Evolutionary conservation across 2,888 invertebrate species (phyloP), one percentile per base, ranked within the genome.

Genomic region (Hemaris fuciformis): DNA sequence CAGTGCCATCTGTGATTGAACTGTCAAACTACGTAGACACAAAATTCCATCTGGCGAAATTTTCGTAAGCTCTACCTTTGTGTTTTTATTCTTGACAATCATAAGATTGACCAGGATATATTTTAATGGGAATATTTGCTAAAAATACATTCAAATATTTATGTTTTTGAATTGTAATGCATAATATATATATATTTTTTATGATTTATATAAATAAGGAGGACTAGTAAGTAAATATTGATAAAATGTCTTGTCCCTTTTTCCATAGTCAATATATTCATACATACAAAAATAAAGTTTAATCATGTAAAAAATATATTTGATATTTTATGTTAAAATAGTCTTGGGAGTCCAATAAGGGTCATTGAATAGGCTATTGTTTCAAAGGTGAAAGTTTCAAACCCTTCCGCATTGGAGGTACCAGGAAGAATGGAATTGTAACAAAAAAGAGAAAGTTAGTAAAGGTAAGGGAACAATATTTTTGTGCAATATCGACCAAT

Each of bases 391-490:
- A 91, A 91, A 91, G 90, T 89, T 83, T 61, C 67, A 75, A 85
- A 84, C 86, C 86, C 89, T 89, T 90, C 89, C 88, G 87, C 79
- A 73, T 87, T 84, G 69, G 77, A 85, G 82, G 85, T 87, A 80
- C 83, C 83, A 88, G 87, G 85, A 88, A 89, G 84, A 87, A 79
- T 80, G 69, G 70, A 89, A 89, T 80, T 90, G 85, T 83, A 91
- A 89, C 89, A 91, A 90, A 91, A 91, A 89, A 83, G 89, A 91
- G 91, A 91, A 91, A 91, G 91, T 91, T 77, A 67, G 68, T 71
- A 67, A 74, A 84, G 86, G 84, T 85, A 81, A 73, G 76, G 71
- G 72, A 80, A 83, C 84, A 82, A 76, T 67, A 64, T 73, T n/a
- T n/a, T 75, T 82, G 78, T 76, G 63, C 70, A 77, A 80, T 53